Evolutionary conservation across 2,888 invertebrate genomes (phyloP).

Genomic region (Pseudococcus viburni): DNA sequence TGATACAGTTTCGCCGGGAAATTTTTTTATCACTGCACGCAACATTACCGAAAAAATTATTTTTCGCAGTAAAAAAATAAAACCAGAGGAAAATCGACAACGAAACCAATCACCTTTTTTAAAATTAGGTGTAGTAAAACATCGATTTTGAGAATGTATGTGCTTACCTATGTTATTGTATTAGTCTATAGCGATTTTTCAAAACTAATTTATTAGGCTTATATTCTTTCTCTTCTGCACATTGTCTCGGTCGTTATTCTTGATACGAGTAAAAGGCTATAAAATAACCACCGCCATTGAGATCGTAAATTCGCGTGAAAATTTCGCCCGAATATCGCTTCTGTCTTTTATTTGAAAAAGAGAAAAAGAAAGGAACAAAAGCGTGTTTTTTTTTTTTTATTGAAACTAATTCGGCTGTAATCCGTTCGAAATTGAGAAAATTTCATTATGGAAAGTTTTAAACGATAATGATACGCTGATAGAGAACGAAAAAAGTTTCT

Average conservation of each 20-base stretch:
- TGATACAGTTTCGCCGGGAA: neutral
- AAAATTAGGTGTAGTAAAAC: neutral
- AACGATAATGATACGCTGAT: neutral
- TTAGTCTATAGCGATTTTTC: neutral
- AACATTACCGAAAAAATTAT: conserved; percentile 9
- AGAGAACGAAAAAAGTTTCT: neutral
- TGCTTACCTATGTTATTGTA: neutral
- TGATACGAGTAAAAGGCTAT: neutral
- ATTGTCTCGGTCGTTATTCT: conserved; percentile 1
- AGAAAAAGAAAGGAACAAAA: neutral
- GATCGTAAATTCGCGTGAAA: conserved; percentile 6
- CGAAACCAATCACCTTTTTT: conserved; percentile 11
- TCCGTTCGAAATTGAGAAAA: conserved; percentile 10
- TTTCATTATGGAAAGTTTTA: neutral
- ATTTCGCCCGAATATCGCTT: neutral
- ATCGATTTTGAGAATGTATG: neutral
- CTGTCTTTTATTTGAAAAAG: neutral
- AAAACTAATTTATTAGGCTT: conserved; percentile 25
- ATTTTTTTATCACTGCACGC: conserved; percentile 30
- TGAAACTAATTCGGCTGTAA: neutral
- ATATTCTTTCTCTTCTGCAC: neutral
- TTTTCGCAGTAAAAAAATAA: neutral
- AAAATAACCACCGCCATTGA: neutral
- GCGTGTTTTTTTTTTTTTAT: neutral
- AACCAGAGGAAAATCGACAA: neutral